Evolutionary conservation across 2,888 invertebrate genomes (phyloP), one percentile per base, ranked within the genome.

Genomic region (Pristionchus exspectatus): DNA sequence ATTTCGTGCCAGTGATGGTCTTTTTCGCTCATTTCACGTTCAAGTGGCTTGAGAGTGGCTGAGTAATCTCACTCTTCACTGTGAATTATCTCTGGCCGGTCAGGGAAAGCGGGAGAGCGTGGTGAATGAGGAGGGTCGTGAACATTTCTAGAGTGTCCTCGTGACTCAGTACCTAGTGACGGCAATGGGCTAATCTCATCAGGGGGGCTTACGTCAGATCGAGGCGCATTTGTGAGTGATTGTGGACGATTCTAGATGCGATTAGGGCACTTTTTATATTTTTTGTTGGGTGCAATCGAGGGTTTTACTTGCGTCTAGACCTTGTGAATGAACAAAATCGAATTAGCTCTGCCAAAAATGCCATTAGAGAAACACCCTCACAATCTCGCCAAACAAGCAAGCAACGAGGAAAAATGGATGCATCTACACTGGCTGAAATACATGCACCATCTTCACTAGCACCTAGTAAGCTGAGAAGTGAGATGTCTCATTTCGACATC

Each of bases 151-250:
- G 63, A 63, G 63, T 63, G 63, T 69, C 69, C 14, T 27, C 30
- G 27, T 72, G 72, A 72, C 21, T 81, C 81, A 81, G 12, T 24
- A 1, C 2, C n/a, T 21, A 85, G 59, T 33, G 84, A 85, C 59
- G 84, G 27, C 56, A 85, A 54, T n/a, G 50, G 81, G 50, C 81
- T 81, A 81, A 81, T 81, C 81, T 81, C 44, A 81, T 81, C 74
- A 77, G n/a, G 44, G n/a, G 44, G 33, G n/a, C 44, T 81, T 81
- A 44, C 81, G 81, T 81, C 81, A 81, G 72, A 63, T 63, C 2
- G 56, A 63, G 63, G 63, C n/a, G n/a, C 63, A 63, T 56, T 21
- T 24, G 10, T 63, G 63, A 63, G 63, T 7, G 63, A 24, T 63
- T 63, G n/a, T 63, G n/a, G n/a, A 63, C n/a, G 63, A n/a, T n/a